These are phyloP conservation scores for Hymenopus coronatus DNA, from an alignment of 2,888 invertebrate genomes.

Conservation along the genomic window DNA sequence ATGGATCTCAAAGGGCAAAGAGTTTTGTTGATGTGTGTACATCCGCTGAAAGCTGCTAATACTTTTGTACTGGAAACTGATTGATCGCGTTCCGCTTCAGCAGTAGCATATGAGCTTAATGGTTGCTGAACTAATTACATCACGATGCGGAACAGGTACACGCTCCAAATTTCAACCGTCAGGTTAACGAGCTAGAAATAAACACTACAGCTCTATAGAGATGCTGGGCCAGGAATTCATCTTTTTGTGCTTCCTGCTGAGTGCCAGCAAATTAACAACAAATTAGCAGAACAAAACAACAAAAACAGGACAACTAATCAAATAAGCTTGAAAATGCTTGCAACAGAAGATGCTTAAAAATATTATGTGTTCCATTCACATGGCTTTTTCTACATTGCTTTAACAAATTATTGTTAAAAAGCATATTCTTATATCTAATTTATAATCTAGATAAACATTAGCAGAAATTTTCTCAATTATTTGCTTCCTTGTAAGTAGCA, in stretches of 20 bases:
- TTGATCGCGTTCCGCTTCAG: background rate
- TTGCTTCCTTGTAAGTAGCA: no score
- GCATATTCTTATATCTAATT: no score
- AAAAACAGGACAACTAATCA: background rate
- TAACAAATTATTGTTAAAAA: no score
- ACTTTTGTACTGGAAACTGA: background rate
- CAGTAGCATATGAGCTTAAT: background rate
- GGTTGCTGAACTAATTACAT: background rate
- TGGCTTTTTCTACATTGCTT: no score
- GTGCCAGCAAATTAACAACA: background rate
- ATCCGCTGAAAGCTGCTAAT: background rate
- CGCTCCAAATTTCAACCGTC: background rate
- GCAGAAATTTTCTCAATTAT: no score
- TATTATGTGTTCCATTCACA: no score
- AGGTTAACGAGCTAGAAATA: background rate
- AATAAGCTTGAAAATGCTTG: background rate
- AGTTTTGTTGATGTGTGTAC: background rate
- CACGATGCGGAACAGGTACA: background rate
- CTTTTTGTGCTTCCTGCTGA: background rate
- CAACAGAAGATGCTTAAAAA: no score
- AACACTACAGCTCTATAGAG: background rate
- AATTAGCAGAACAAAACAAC: background rate
- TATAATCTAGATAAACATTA: no score
- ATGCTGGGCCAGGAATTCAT: background rate
- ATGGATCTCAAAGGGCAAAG: background rate